These are phyloP conservation scores for Asobara japonica DNA, from an alignment of 1,140 invertebrate genomes.

Conservation along the genomic window DNA sequence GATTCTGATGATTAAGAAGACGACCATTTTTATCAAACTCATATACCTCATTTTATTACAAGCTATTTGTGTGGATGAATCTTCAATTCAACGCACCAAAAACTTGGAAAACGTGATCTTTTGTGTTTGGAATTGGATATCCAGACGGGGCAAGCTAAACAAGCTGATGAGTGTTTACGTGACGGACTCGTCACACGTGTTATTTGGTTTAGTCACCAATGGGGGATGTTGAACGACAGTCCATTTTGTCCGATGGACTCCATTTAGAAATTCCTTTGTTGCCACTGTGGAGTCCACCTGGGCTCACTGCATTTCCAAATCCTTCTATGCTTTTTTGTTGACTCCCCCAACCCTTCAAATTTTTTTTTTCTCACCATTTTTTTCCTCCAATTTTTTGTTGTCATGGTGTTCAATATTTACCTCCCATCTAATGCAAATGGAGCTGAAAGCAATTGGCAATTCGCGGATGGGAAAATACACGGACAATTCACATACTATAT, in stretches of 20 bases:
- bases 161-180: constrained; percentile 9
- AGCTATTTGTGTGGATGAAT: too few relatives aligned
- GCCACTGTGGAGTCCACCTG: neutral
- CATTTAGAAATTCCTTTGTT: constrained; percentile 28
- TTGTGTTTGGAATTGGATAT: neutral
- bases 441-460: neutral
- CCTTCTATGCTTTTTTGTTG: neutral
- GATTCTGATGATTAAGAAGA: neutral
- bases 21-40: too few relatives aligned
- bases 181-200: neutral
- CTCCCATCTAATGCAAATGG: constrained; percentile 8
- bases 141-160: constrained; percentile 3
- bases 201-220: neutral
- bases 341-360: constrained; percentile 9
- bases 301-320: neutral
- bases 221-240: constrained; percentile 7
- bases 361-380: neutral
- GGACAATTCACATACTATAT: neutral
- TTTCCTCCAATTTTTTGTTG: neutral
- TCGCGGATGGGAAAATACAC: constrained; percentile 6
- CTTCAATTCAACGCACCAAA: too few relatives aligned
- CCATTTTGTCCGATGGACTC: constrained; percentile 23
- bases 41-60: too few relatives aligned
- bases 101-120: neutral
- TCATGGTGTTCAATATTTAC: constrained; percentile 21